Evolutionary conservation across 2,113 vertebrate species (phyloP), one percentile per base, ranked within the genome.

Genomic region (Ophiodon elongatus): DNA sequence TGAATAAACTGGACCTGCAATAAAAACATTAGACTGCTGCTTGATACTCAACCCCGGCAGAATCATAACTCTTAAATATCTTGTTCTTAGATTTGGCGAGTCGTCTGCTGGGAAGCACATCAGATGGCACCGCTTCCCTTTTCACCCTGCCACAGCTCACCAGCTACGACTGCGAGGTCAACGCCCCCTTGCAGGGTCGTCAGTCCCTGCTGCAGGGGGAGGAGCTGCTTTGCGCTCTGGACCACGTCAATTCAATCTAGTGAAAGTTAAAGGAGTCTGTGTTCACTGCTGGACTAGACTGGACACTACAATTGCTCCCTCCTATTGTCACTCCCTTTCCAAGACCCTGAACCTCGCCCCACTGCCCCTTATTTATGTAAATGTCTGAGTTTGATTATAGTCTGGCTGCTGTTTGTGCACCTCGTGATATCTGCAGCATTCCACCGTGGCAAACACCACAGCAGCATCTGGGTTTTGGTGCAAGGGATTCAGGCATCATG

Each of bases 161-260:
- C 33, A 96, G 96, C 92, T 97, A 99, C 0, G 98, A 99, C 94
- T 99, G 98, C 67, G 98, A 99, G 95, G 98, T 99, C 82, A 99
- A 99, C 8, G 97, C 96, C 77, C 98, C 98, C 81, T 77, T 99
- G 80, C 96, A 97, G 94, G 97, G 95, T 76, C 97, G 96, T 87
- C 96, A 97, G 94, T 97, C 96, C 94, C 95, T 99, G 91, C 95
- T 99, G 83, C 98, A 98, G 93, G 97, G 98, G 19, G 98, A 99
- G 96, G 98, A 99, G 88, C 95, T 99, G 84, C 95, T 98, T 92
- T 95, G 94, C 87, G 97, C 97, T 83, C 95, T 98, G 95, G 97
- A 99, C 97, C 98, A 99, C 95, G 95, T 97, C 93, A 99, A 96
- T 94, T 97, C 35, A 19, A 39, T 64, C 9, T 64, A 64, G 19